phyloP scores from a whole-genome alignment of 2,797 vertebrate genomes.

The Spheniscus humboldti region DNA sequence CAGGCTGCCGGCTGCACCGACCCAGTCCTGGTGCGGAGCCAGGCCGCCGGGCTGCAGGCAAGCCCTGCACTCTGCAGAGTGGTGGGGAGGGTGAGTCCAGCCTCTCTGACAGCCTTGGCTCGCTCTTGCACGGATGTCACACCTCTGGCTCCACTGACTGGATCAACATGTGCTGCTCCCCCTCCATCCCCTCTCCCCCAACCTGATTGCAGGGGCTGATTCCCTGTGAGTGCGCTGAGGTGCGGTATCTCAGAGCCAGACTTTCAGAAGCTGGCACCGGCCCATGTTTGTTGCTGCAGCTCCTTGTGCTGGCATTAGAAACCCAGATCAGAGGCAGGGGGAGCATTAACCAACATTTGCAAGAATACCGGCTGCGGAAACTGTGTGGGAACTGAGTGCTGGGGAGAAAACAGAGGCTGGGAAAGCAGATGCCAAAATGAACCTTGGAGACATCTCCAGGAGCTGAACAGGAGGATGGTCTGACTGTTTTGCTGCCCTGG shows the following conservation, averaged over 20 bases:
- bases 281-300: not conserved
- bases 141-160: accelerated
- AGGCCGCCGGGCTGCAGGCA: not conserved
- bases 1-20: not conserved
- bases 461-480: not conserved
- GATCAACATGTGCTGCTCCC: accelerated
- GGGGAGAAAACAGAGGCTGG: not conserved
- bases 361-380: accelerated
- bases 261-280: not conserved
- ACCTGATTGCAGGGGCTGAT: not conserved
- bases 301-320: not conserved
- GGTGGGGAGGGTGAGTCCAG: not conserved
- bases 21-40: accelerated
- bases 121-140: accelerated
- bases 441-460: not conserved
- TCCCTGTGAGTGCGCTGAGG: accelerated
- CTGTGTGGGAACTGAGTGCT: accelerated
- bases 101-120: not conserved
- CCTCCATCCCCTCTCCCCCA: not conserved
- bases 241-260: not conserved
- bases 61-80: accelerated
- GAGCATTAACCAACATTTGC: accelerated
- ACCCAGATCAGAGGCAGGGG: not conserved
- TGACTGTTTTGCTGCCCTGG: not conserved
- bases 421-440: not conserved